Conservation (phyloP, 2,888 invertebrate genomes). For the Tridacna gigas region DNA sequence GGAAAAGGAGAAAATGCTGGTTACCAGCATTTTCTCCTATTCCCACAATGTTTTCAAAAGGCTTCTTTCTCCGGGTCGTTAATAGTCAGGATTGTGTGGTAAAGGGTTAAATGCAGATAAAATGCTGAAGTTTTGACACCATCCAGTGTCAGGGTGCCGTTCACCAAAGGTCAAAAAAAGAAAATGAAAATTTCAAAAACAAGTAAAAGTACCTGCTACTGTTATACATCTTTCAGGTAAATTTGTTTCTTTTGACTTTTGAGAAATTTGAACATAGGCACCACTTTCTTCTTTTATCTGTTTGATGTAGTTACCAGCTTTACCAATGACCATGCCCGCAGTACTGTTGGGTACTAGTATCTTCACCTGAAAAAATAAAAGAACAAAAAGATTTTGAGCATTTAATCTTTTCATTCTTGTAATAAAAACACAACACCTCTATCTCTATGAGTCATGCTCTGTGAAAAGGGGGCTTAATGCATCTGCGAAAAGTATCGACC, state of each 20-base stretch:
- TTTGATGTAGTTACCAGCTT: conserved; percentile 84
- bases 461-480: too few relatives aligned
- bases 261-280: conserved; percentile 85
- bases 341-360: conserved; percentile 85
- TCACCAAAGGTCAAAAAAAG: too few relatives aligned
- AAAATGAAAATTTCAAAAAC: too few relatives aligned
- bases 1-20: not conserved
- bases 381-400: not conserved
- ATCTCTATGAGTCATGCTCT: too few relatives aligned
- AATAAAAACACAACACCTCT: too few relatives aligned
- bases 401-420: too few relatives aligned
- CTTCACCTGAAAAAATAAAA: conserved; percentile 81
- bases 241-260: conserved; percentile 85
- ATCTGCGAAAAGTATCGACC: too few relatives aligned
- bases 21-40: not conserved
- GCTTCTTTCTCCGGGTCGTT: too few relatives aligned
- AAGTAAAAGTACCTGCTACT: conserved; percentile 81
- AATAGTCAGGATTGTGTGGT: not conserved
- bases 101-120: too few relatives aligned
- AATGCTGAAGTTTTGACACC: too few relatives aligned
- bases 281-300: conserved; percentile 85
- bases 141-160: too few relatives aligned
- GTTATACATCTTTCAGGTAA: conserved; percentile 85
- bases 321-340: conserved; percentile 85
- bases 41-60: not conserved